These are phyloP conservation scores for Zootermopsis nevadensis DNA, from an alignment of 2,888 invertebrate species.

Conservation along the genomic window DNA sequence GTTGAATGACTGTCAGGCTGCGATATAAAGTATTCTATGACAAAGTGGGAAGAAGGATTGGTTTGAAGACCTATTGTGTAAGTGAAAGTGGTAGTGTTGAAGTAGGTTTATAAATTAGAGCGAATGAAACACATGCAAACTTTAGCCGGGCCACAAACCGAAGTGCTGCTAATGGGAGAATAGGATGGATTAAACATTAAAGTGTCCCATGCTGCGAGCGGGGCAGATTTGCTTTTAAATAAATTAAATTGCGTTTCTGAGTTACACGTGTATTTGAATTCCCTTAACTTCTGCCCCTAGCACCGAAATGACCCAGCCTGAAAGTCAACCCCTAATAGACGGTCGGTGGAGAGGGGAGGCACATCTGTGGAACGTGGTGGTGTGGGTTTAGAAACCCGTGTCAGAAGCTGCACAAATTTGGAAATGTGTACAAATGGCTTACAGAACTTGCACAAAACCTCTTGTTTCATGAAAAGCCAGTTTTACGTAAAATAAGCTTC, in stretches of 20 bases:
- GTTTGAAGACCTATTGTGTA: background rate
- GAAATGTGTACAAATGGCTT: too few relatives aligned
- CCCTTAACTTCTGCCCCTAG: background rate
- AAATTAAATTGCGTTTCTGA: slow-evolving; percentile 21
- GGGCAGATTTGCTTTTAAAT: slow-evolving; percentile 16
- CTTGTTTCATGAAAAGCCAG: too few relatives aligned
- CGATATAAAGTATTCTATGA: background rate
- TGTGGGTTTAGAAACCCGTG: background rate
- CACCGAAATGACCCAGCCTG: background rate
- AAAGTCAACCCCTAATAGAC: background rate
- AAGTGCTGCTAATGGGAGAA: slow-evolving; percentile 26
- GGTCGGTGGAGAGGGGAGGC: background rate
- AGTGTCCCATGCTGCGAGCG: background rate
- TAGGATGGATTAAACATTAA: slow-evolving; percentile 31
- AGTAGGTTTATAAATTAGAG: too few relatives aligned
- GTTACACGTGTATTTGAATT: background rate
- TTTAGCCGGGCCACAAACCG: background rate
- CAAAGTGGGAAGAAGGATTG: background rate
- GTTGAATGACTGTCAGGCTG: too few relatives aligned
- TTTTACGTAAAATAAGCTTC: too few relatives aligned
- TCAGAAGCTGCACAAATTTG: too few relatives aligned
- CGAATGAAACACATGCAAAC: background rate
- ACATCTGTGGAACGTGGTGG: background rate
- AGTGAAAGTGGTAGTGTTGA: background rate
- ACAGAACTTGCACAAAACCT: too few relatives aligned